Base-by-base conservation (phyloP, 2,888 invertebrate species). In the Hipparchia sbordonii region DNA sequence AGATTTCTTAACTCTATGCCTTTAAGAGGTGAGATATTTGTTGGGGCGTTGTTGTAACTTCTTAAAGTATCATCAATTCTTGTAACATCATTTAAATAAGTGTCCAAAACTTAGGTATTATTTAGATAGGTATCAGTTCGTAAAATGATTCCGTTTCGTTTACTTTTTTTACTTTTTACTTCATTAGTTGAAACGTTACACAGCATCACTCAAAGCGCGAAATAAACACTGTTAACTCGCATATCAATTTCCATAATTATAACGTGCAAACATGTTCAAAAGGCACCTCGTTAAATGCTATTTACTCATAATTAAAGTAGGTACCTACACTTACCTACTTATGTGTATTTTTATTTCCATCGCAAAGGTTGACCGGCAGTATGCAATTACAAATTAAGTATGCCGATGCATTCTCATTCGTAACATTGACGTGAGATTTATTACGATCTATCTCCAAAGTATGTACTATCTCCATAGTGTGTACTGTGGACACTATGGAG, bases 171-270 rank as follows among this genome's bases (percentile, higher is more conserved):
- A 7, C 1, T 39, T 60, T 60, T 60, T 60, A 60, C 39, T 59
- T 10, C 33, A 59, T 59, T 60, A 60, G 59, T 60, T 39, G 3
- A 57, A 12, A 10, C 12, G 33, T 33, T 1, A 39, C 59, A 39
- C 59, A 60, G 59, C 59, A 39, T 33, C 33, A 59, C 2, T 60
- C 39, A 39, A 10, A 60, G 4, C 59, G 12, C 39, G 33, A 12
- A 60, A 39, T 39, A 23, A 60, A 60, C 1, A 39, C 39, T 39
- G 5, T 60, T 39, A 60, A 60, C 59, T 6, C 39, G 5, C 10
- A 33, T 60, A 60, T 39, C 6, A 60, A 39, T 59, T 23, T 10
- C 23, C 59, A 59, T 56, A 59, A 59, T 59, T 61, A 45, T 61
- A 13, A 62, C 48, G 13, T 46, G 62, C 62, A 13, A 62, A 39